Base-by-base conservation (phyloP, 30 jellyfish, hydroid and myxozoan species). In the Euphysa ruthae region DNA sequence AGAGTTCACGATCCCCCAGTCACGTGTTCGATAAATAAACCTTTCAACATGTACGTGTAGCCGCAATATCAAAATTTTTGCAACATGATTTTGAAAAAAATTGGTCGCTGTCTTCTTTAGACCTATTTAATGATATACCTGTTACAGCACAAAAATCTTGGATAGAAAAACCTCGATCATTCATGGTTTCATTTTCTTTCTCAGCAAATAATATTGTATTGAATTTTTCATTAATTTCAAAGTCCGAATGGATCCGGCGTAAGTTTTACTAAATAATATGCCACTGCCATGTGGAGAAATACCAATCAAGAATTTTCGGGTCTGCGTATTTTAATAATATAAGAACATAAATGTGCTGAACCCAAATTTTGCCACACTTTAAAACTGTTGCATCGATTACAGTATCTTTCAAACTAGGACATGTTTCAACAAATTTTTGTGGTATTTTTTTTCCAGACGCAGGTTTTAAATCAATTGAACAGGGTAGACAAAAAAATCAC, bases 381-480 rank as follows among this genome's bases (percentile, higher is more conserved):
- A n/a, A 38, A 38, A 38, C n/a, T 38, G 12, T 12, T 8, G n/a
- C n/a, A n/a, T n/a, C n/a, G n/a, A 38, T n/a, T n/a, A n/a, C n/a
- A n/a, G n/a, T n/a, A n/a, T n/a, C n/a, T n/a, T n/a, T n/a, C n/a
- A n/a, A n/a, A n/a, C n/a, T 62, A 58, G 24, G 71, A 26, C 71
- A 58, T n/a, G 71, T 58, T 20, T 58, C 13, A 13, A 2, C 3
- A 10, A 46, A 46, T 3, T 10, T 46, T 46, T 46, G 4, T 25
- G 60, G 6, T 3, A 2, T 46, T 46, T 46, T 46, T 46, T 46
- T n/a, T 46, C 60, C 60, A 46, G 60, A 46, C 23, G 60, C 60
- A 46, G 60, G 60, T 46, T 46, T 46, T 29, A 46, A 46, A 46
- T 46, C 60, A n/a, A 46, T 46, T 46, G 23, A 30, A 61, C 34